Evolutionary conservation across 2,888 invertebrate genomes (phyloP).

Genomic region (Chrysina gloriosa): DNA sequence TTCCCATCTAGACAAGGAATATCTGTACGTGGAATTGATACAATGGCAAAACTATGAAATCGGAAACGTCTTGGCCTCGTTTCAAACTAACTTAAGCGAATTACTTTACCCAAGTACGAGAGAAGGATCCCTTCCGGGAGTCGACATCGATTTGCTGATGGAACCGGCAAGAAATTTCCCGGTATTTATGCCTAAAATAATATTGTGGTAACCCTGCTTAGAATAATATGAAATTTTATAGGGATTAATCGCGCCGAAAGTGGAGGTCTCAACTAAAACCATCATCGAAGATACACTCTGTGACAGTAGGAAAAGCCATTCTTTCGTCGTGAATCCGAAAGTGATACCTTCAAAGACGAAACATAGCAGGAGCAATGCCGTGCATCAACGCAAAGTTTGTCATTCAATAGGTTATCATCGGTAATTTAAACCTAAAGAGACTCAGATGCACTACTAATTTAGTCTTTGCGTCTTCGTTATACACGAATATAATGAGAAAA

Average conservation of each 20-base stretch:
- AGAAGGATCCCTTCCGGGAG: slow-evolving; percentile 69
- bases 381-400: slow-evolving; percentile 68
- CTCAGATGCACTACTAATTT: too few species aligned
- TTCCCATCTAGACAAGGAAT: slow-evolving; percentile 67
- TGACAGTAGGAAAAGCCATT: slow-evolving; percentile 47
- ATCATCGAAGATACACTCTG: slow-evolving; percentile 72
- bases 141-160: slow-evolving; percentile 75
- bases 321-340: slow-evolving; percentile 63
- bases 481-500: too few species aligned
- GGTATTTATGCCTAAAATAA: slow-evolving; percentile 62
- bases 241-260: slow-evolving; percentile 80
- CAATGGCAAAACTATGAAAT: slow-evolving; percentile 70
- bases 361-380: slow-evolving; percentile 38
- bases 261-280: slow-evolving; percentile 76
- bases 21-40: slow-evolving; percentile 73
- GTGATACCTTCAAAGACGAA: slow-evolving; percentile 59
- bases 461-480: too few species aligned
- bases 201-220: too few species aligned
- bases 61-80: slow-evolving; percentile 72
- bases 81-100: slow-evolving; percentile 73
- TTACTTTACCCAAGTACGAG: slow-evolving; percentile 72
- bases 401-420: slow-evolving; percentile 68
- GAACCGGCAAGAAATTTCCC: slow-evolving; percentile 75
- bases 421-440: too few species aligned
- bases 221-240: too few species aligned